Evolutionary conservation across 1,140 invertebrate species (phyloP).

Genomic region (Hestina assimilis): DNA sequence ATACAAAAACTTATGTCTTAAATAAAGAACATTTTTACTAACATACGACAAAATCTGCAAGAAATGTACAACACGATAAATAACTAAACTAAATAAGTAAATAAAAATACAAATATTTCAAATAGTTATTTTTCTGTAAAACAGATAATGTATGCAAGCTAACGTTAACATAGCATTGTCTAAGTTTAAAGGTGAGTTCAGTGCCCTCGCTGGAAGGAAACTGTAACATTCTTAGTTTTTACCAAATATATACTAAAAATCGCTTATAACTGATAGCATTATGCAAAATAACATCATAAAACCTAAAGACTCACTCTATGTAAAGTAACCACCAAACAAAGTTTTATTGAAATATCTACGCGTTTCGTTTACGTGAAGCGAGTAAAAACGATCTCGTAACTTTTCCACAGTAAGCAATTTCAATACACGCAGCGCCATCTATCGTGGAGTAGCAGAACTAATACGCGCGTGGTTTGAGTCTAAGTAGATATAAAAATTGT

Average conservation of each 20-base stretch:
- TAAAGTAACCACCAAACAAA: constrained; percentile 52
- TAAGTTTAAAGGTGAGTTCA: neutral
- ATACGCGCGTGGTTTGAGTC: constrained; percentile 30
- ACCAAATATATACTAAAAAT: neutral
- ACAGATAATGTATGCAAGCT: neutral
- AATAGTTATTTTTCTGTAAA: too few relatives aligned
- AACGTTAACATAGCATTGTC: neutral
- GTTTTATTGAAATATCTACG: constrained; percentile 56
- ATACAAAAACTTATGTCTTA: too few relatives aligned
- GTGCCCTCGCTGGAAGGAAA: neutral
- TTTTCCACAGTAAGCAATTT: constrained; percentile 6
- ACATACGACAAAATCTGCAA: too few relatives aligned
- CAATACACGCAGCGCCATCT: constrained; percentile 49
- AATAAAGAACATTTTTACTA: too few relatives aligned
- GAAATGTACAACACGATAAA: too few relatives aligned
- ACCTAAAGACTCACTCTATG: neutral
- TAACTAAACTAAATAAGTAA: too few relatives aligned
- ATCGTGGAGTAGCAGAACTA: constrained; percentile 53
- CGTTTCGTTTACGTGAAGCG: constrained; percentile 38
- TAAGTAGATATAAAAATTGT: constrained; percentile 26
- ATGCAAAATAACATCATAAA: neutral
- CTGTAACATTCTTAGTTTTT: neutral
- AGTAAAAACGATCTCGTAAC: constrained; percentile 34
- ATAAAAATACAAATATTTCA: too few relatives aligned
- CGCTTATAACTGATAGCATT: neutral